Percentiles rank a stretch among this genome's conserved stretches.
phyloP scores from a whole-genome alignment of 2,113 vertebrate genomes.

The Atrichornis clamosus region DNA sequence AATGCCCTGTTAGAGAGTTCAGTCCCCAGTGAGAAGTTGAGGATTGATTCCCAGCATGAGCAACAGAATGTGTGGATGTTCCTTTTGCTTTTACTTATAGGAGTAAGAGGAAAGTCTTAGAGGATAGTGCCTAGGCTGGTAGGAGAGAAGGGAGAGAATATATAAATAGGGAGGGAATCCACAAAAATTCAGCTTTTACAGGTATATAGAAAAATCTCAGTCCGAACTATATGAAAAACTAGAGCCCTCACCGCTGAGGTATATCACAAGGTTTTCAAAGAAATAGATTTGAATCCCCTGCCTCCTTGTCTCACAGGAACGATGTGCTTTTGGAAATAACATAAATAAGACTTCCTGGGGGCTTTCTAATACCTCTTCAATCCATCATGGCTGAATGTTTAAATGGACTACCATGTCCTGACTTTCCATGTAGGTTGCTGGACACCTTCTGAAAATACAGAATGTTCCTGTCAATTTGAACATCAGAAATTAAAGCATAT shows the following conservation, averaged over 20 bases:
- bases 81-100: neutral
- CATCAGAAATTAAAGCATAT: neutral
- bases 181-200: neutral
- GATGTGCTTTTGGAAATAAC: neutral
- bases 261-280: neutral
- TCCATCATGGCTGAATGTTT: neutral
- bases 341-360: neutral
- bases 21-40: neutral
- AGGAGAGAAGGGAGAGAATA: neutral
- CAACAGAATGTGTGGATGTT: neutral
- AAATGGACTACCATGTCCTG: neutral
- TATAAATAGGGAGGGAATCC: neutral
- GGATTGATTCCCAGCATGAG: neutral
- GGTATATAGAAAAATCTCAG: neutral
- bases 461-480: neutral
- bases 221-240: neutral
- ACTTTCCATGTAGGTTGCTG: neutral
- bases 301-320: neutral
- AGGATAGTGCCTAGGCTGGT: neutral
- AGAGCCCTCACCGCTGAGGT: neutral
- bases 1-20: neutral
- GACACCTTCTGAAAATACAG: neutral
- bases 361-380: neutral
- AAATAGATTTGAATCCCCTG: neutral
- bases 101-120: neutral